Conservation (phyloP, 2,888 invertebrate genomes). For the Xestia xanthographa region DNA sequence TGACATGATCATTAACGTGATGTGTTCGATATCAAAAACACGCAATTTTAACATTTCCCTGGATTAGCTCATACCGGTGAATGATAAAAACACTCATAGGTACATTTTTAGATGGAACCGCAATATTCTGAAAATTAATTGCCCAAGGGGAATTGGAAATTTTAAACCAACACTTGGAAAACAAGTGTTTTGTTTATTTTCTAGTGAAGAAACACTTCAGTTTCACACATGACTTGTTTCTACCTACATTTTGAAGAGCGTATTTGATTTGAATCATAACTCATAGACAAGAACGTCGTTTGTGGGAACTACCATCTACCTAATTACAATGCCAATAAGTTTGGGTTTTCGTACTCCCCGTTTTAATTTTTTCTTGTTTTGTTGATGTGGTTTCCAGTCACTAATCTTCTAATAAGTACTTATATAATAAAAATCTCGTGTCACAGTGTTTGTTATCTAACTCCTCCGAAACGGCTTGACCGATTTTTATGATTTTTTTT, state of each 20-base stretch:
- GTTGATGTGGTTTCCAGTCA: background rate
- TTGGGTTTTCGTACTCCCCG: background rate
- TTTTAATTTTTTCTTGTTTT: background rate
- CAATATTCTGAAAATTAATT: background rate
- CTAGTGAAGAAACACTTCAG: conserved; percentile 4
- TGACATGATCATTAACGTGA: too few relatives aligned
- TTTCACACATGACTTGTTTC: background rate
- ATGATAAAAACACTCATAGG: too few relatives aligned
- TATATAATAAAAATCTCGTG: too few relatives aligned
- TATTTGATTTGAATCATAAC: background rate
- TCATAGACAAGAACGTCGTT: background rate
- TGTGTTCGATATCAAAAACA: background rate
- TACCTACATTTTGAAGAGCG: background rate
- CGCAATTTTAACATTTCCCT: background rate
- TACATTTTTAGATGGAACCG: background rate
- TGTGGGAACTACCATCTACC: background rate
- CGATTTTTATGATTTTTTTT: too few relatives aligned
- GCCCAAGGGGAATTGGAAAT: background rate
- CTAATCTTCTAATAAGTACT: too few relatives aligned
- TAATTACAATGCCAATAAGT: background rate
- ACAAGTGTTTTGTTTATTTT: conserved; percentile 22
- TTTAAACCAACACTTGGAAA: too few relatives aligned
- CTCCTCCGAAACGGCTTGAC: too few relatives aligned
- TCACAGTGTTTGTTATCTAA: too few relatives aligned
- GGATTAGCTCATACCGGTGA: background rate